Percentiles rank a stretch among this genome's conserved stretches.
These are phyloP conservation scores for Myripristis jacobus DNA, from an alignment of 2,797 vertebrate genomes.

Conservation along the genomic window DNA sequence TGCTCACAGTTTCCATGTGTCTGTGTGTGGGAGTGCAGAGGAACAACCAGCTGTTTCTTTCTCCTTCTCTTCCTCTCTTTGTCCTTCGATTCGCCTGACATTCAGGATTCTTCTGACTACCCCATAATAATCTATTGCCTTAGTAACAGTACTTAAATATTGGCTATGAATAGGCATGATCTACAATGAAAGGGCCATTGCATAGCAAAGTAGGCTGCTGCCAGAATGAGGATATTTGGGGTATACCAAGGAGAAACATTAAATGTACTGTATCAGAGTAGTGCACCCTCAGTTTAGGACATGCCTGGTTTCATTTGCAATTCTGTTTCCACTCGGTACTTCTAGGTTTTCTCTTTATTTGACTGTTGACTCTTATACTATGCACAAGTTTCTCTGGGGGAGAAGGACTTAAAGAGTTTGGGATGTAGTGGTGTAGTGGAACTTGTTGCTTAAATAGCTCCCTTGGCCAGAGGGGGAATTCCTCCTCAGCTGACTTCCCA, in stretches of 20 bases:
- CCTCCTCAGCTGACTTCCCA: neutral
- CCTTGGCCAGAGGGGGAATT: conserved; percentile 7
- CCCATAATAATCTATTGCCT: neutral
- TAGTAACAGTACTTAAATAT: conserved; percentile 8
- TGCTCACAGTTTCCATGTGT: conserved; percentile 81
- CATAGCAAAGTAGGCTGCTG: too few relatives aligned
- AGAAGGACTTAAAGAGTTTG: too few relatives aligned
- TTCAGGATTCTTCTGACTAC: conserved; percentile 35
- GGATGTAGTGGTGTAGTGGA: neutral
- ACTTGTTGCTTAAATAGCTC: neutral
- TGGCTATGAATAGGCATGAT: neutral
- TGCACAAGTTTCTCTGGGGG: neutral
- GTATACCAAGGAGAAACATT: too few relatives aligned
- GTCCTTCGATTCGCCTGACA: conserved; percentile 38
- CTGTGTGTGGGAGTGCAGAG: conserved; percentile 70
- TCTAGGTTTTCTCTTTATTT: neutral
- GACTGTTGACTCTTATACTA: neutral
- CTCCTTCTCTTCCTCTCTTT: conserved; percentile 55
- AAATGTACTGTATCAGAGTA: neutral
- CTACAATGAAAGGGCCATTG: neutral
- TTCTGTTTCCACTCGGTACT: neutral
- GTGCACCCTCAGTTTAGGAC: neutral
- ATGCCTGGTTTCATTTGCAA: neutral
- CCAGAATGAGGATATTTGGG: too few relatives aligned
- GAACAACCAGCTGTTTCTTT: conserved; percentile 75